phyloP scores from a whole-genome alignment of 2,113 vertebrate genomes.

The Petaurus breviceps region DNA sequence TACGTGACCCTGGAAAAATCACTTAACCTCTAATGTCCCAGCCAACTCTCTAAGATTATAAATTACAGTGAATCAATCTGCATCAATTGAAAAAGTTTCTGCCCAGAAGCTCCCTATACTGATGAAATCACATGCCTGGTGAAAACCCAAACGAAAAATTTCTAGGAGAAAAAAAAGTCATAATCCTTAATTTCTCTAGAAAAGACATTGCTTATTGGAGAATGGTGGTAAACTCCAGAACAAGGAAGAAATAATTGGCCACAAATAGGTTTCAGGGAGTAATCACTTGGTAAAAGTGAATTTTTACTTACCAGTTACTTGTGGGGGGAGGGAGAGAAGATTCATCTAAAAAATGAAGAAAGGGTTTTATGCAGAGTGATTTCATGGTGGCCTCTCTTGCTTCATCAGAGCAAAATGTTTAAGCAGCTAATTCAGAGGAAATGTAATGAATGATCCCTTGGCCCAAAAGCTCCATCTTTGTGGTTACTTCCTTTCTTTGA shows the following conservation, averaged over 20 bases:
- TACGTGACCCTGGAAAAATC: background rate
- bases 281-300: background rate
- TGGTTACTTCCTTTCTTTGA: background rate
- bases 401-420: background rate
- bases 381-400: background rate
- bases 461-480: rapidly evolving
- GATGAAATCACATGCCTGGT: background rate
- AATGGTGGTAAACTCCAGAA: background rate
- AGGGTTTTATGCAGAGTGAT: background rate
- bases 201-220: background rate
- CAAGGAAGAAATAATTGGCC: background rate
- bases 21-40: background rate
- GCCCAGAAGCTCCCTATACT: background rate
- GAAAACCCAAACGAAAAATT: background rate
- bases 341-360: background rate
- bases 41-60: background rate
- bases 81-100: background rate
- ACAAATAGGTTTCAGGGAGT: background rate
- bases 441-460: background rate
- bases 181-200: background rate
- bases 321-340: background rate
- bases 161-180: background rate
- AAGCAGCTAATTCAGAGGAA: background rate
- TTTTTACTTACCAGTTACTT: background rate
- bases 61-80: background rate